A percentile compares a stretch with the other conserved stretches of the same genome.
phyloP scores from a whole-genome alignment of 2,888 invertebrate species.

The Brachypterus glaber region DNA sequence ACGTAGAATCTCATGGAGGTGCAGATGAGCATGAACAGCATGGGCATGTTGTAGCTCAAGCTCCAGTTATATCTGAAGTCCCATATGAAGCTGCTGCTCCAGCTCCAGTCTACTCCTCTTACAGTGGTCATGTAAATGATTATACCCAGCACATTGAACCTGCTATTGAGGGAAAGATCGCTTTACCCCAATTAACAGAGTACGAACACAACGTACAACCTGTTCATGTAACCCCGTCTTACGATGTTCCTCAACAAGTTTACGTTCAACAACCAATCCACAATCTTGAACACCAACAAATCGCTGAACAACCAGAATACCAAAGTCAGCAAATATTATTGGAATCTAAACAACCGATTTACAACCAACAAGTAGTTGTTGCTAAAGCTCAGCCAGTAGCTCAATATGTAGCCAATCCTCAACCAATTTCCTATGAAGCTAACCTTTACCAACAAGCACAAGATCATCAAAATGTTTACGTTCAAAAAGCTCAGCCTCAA shows the following conservation, averaged over 20 bases:
- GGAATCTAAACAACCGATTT: too few species aligned
- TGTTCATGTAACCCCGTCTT: not conserved
- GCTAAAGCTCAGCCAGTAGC: too few species aligned
- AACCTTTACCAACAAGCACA: too few species aligned
- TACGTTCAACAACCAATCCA: not conserved
- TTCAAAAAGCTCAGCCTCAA: too few species aligned
- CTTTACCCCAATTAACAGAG: not conserved
- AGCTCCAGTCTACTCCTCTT: conserved; percentile 20
- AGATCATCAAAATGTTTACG: too few species aligned
- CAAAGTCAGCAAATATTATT: too few species aligned
- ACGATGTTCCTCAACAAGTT: not conserved
- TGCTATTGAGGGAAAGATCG: not conserved
- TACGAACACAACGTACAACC: not conserved
- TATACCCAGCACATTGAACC: conserved; percentile 15
- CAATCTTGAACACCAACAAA: too few species aligned
- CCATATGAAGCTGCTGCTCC: not conserved
- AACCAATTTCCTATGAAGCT: too few species aligned
- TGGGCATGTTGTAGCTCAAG: conserved; percentile 10
- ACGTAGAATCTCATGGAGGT: conserved; percentile 22
- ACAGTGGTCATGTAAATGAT: conserved; percentile 25
- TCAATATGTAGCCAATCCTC: too few species aligned
- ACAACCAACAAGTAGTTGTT: too few species aligned
- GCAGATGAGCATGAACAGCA: conserved; percentile 13
- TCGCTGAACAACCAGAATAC: too few species aligned
- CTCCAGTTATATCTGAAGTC: conserved; percentile 6